phyloP scores from a whole-genome alignment of 2,888 invertebrate genomes.

The Sphaerophoria taeniata region DNA sequence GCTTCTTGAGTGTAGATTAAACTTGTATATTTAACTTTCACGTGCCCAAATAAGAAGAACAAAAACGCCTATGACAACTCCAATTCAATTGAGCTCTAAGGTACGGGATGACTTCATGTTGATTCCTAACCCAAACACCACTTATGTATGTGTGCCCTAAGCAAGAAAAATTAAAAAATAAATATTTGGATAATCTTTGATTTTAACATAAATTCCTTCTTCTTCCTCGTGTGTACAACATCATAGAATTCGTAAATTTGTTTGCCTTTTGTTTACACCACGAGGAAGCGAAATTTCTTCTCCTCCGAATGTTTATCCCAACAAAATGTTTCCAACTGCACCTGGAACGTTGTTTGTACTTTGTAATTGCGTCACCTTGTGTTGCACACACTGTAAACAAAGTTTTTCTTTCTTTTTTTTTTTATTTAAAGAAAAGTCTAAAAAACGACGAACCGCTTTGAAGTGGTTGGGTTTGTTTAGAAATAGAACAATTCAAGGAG shows the following conservation, averaged over 20 bases:
- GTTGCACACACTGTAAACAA: slow-evolving; percentile 67
- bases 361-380: slow-evolving; percentile 46
- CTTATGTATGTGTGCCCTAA: slow-evolving; percentile 1
- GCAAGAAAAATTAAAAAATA: slow-evolving; percentile 10
- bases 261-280: slow-evolving; percentile 10
- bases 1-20: not conserved
- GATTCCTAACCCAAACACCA: slow-evolving; percentile 5
- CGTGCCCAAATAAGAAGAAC: not conserved
- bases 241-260: not conserved
- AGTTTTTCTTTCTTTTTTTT: slow-evolving; percentile 1
- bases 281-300: slow-evolving; percentile 1
- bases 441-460: slow-evolving; percentile 58
- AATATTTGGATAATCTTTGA: slow-evolving; percentile 26
- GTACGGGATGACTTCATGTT: not conserved
- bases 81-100: slow-evolving; percentile 9
- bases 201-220: slow-evolving; percentile 8
- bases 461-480: slow-evolving; percentile 40
- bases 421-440: slow-evolving; percentile 4
- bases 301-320: slow-evolving; percentile 36
- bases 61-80: slow-evolving; percentile 31
- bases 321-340: slow-evolving; percentile 67
- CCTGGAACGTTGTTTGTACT: slow-evolving; percentile 36
- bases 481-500: not conserved
- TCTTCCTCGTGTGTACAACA: slow-evolving; percentile 35
- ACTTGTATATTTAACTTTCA: slow-evolving; percentile 4